These are phyloP conservation scores for Lottia gigantea DNA, from an alignment of 2,888 invertebrate species.

Conservation along the genomic window DNA sequence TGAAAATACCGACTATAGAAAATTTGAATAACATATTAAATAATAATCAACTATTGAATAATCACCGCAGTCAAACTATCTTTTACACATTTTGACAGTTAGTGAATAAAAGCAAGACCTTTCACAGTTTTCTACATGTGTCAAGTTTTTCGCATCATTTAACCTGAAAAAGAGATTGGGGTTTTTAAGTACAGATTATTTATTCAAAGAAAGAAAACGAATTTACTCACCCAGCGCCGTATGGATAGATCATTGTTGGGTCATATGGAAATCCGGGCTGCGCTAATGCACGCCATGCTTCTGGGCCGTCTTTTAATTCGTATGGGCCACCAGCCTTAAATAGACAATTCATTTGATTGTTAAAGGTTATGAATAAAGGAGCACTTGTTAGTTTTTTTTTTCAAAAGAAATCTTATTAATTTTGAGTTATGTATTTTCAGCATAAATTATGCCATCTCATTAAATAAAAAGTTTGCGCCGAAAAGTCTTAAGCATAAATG, in stretches of 20 bases:
- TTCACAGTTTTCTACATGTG: not conserved
- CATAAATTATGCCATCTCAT: too few species aligned
- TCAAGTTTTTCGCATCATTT: not conserved
- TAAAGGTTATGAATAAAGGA: too few species aligned
- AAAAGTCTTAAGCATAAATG: too few species aligned
- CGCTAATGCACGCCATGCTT: conserved; percentile 54
- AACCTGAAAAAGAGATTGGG: not conserved
- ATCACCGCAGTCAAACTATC: not conserved
- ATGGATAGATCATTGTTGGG: conserved; percentile 59
- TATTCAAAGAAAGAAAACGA: conserved; percentile 19
- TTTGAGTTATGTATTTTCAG: too few species aligned
- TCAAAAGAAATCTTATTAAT: too few species aligned
- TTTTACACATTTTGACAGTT: conserved; percentile 1
- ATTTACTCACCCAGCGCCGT: conserved; percentile 55
- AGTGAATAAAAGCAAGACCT: not conserved
- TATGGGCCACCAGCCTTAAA: conserved; percentile 47
- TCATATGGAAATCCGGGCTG: conserved; percentile 60
- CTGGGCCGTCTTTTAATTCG: conserved; percentile 56
- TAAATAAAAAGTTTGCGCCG: too few species aligned
- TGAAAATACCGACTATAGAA: conserved; percentile 2
- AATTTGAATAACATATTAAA: conserved; percentile 1
- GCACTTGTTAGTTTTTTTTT: too few species aligned
- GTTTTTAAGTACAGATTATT: conserved; percentile 23
- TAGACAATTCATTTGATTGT: not conserved
- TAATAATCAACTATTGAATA: conserved; percentile 3